Evolutionary conservation across 2,113 vertebrate species (phyloP).

Genomic region (Cyanoderma ruficeps): DNA sequence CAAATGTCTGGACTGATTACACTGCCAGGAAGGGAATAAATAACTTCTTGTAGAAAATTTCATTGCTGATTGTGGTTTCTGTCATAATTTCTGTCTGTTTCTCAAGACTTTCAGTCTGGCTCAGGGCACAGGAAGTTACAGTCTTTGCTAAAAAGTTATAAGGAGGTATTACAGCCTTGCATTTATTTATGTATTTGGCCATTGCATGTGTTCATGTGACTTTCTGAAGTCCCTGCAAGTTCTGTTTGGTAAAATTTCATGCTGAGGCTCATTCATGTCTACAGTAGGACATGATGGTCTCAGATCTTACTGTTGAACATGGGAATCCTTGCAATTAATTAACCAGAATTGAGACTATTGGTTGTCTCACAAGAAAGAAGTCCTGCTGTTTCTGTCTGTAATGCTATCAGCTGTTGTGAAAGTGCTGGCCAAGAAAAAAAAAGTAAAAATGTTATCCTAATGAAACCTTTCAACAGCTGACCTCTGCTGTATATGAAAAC

Average conservation of each 20-base stretch:
- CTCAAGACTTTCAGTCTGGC: not conserved
- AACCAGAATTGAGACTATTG: not conserved
- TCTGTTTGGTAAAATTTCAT: not conserved
- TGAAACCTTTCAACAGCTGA: not conserved
- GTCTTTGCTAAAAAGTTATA: not conserved
- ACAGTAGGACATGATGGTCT: not conserved
- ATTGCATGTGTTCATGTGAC: not conserved
- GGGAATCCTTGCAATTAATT: not conserved
- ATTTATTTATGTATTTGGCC: not conserved
- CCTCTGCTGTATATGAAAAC: not conserved
- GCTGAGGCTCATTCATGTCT: not conserved
- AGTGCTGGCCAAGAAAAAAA: not conserved
- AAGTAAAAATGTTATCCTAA: not conserved
- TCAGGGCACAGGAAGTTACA: not conserved
- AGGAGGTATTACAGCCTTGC: not conserved
- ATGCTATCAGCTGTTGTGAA: not conserved
- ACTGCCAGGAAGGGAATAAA: not conserved
- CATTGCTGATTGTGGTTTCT: not conserved
- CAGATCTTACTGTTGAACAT: not conserved
- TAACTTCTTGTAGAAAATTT: not conserved
- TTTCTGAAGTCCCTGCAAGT: not conserved
- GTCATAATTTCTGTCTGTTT: not conserved
- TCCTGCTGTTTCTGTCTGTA: not conserved
- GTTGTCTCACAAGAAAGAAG: not conserved
- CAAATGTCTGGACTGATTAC: not conserved